These are phyloP conservation scores for Drosophila mayri DNA, from an alignment of 1,140 invertebrate genomes.

Conservation along the genomic window DNA sequence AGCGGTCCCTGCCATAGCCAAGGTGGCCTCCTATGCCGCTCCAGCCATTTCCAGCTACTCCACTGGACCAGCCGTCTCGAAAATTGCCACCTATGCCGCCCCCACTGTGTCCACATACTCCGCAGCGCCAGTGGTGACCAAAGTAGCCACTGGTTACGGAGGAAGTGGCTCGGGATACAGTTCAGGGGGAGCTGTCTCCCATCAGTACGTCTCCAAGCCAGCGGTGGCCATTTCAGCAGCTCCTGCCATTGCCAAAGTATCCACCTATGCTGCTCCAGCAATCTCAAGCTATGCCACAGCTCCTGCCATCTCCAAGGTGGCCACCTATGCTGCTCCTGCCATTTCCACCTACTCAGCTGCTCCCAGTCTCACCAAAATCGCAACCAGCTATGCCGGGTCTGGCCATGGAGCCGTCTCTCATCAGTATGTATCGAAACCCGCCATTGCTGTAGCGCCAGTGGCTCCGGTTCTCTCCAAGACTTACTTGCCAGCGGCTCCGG, in stretches of 20 bases:
- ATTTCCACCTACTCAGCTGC: constrained; percentile 49
- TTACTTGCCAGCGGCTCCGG: constrained; percentile 21
- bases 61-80: constrained; percentile 19
- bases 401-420: constrained; percentile 57
- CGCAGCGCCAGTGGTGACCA: constrained; percentile 47
- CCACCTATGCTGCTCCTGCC: constrained; percentile 58
- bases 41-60: constrained; percentile 42
- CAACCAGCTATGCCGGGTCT: constrained; percentile 35
- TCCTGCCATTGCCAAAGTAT: constrained; percentile 61
- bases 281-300: constrained; percentile 29
- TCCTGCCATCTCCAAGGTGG: constrained; percentile 60
- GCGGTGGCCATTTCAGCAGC: constrained; percentile 37
- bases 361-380: constrained; percentile 49
- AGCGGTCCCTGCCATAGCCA: constrained; percentile 37
- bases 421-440: constrained; percentile 67
- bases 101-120: constrained; percentile 47
- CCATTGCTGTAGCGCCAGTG: constrained; percentile 35
- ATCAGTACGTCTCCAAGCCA: constrained; percentile 63
- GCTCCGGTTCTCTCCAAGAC: constrained; percentile 25
- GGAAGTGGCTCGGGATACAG: constrained; percentile 27
- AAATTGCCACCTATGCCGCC: constrained; percentile 37
- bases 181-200: constrained; percentile 53
- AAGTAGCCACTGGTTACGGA: constrained; percentile 40
- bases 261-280: constrained; percentile 56
- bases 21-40: constrained; percentile 38